phyloP scores from a whole-genome alignment of 2,797 vertebrate genomes.

The Prionace glauca region DNA sequence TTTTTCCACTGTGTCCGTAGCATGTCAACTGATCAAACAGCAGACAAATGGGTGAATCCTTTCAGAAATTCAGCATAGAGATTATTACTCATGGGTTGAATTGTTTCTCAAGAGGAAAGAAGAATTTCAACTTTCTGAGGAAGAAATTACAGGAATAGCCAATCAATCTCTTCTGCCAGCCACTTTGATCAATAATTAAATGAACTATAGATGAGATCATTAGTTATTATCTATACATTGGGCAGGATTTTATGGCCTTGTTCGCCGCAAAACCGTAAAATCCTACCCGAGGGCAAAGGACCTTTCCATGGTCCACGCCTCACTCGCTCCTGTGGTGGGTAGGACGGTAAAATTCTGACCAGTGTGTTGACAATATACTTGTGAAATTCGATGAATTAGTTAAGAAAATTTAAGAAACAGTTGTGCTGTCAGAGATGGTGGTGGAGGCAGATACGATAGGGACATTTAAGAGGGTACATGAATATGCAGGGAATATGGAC shows the following conservation, averaged over 20 bases:
- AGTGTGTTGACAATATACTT: not conserved
- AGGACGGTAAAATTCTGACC: no score
- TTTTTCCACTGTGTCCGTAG: not conserved
- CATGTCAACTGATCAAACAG: not conserved
- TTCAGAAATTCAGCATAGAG: not conserved
- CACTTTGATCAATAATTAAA: no score
- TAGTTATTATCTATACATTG: no score
- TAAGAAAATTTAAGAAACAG: not conserved
- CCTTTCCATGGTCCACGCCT: no score
- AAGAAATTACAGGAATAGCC: not conserved
- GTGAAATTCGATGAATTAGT: slow-evolving; percentile 3
- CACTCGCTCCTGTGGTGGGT: no score
- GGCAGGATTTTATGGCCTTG: no score
- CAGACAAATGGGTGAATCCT: not conserved
- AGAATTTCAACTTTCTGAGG: not conserved
- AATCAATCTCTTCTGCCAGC: not conserved
- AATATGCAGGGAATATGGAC: no score
- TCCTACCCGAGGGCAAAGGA: no score
- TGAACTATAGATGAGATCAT: not conserved
- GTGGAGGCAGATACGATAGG: no score
- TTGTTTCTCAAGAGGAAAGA: not conserved
- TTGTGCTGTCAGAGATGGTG: no score
- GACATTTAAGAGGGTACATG: no score
- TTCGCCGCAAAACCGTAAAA: no score
- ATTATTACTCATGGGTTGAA: not conserved